These are phyloP conservation scores for Wiebesia pumilae DNA, from an alignment of 1,140 invertebrate species.

Conservation along the genomic window DNA sequence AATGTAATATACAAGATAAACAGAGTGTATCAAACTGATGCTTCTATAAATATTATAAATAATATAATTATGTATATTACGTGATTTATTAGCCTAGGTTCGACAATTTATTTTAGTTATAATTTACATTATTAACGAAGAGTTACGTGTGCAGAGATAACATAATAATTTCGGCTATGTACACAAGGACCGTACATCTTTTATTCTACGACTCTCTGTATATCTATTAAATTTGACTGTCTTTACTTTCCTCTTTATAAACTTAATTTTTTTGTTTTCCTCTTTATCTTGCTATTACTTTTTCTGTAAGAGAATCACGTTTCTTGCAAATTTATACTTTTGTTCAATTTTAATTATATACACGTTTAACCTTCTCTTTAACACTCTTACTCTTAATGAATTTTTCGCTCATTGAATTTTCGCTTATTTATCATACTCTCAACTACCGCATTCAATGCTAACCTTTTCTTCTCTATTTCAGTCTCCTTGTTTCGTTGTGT, in stretches of 20 bases:
- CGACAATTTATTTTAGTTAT: background rate
- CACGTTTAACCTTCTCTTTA: background rate
- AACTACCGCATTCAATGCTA: background rate
- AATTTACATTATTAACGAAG: background rate
- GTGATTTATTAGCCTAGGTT: too few species aligned
- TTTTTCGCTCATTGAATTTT: conserved; percentile 28
- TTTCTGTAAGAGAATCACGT: background rate
- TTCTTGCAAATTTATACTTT: conserved; percentile 11
- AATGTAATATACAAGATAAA: too few species aligned
- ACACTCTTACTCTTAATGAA: background rate
- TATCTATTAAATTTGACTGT: conserved; percentile 44
- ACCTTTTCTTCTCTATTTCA: background rate
- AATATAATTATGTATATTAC: too few species aligned
- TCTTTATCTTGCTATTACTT: background rate
- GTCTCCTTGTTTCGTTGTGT: background rate
- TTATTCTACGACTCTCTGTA: conserved; percentile 5
- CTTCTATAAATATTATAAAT: too few species aligned
- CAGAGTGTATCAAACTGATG: too few species aligned
- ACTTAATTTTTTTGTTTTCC: background rate
- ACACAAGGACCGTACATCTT: background rate
- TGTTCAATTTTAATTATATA: background rate
- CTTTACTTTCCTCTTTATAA: background rate
- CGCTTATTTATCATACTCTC: conserved; percentile 43
- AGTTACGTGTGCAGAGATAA: background rate
- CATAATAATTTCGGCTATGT: background rate